Conservation (phyloP, 2,888 invertebrate genomes). For the Mimumesa dahlbomi region DNA sequence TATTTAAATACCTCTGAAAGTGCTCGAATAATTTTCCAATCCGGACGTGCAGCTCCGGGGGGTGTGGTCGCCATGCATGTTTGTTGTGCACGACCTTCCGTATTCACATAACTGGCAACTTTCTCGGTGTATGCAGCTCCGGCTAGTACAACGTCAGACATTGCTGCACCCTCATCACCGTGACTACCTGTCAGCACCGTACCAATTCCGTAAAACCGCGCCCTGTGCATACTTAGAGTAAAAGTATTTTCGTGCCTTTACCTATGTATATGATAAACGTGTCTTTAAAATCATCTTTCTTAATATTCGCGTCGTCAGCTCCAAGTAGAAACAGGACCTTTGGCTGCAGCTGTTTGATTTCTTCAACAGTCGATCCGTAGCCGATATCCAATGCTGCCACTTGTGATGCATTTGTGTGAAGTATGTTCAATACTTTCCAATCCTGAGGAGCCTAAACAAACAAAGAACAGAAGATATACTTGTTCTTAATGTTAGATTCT, state of each 20-base stretch:
- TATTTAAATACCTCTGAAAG: constrained; percentile 95
- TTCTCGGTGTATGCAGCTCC: constrained; percentile 99
- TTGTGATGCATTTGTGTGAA: constrained; percentile 95
- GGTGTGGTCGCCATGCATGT: constrained; percentile 93
- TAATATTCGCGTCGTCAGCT: constrained; percentile 93
- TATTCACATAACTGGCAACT: constrained; percentile 97
- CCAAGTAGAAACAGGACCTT: constrained; percentile 94
- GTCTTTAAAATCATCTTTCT: constrained; percentile 88
- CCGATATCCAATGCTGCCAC: constrained; percentile 98
- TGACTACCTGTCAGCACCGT: constrained; percentile 98
- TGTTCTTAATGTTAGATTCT: too few relatives aligned
- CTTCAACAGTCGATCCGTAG: constrained; percentile 88
- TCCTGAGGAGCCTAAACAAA: constrained; percentile 76
- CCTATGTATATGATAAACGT: constrained; percentile 95
- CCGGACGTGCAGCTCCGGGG: constrained; percentile 95
- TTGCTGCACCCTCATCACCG: constrained; percentile 95
- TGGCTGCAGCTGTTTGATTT: constrained; percentile 84
- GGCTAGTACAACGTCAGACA: constrained; percentile 96
- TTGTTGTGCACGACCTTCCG: constrained; percentile 97
- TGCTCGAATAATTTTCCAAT: constrained; percentile 99
- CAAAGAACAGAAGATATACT: too few relatives aligned
- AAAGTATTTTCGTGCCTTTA: too few relatives aligned
- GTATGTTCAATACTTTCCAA: constrained; percentile 94
- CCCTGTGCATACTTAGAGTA: too few relatives aligned
- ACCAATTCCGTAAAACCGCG: too few relatives aligned